Conservation (phyloP, 2,888 invertebrate species). For the Agonopterix heracliana region DNA sequence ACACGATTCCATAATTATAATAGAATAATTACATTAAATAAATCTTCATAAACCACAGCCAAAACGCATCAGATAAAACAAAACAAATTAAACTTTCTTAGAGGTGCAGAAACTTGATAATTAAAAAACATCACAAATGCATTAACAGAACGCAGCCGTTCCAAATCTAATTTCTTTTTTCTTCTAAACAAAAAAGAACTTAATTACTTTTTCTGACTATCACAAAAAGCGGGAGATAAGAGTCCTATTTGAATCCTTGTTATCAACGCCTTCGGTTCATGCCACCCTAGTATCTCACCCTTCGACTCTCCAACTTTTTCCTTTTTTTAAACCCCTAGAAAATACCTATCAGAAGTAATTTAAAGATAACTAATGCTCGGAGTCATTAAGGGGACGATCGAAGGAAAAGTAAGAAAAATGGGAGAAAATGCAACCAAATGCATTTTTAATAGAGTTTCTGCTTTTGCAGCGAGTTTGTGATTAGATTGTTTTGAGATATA, state of each 20-base stretch:
- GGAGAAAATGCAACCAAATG: slow-evolving; percentile 55
- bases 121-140: slow-evolving; percentile 59
- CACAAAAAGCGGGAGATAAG: slow-evolving; percentile 63
- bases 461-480: slow-evolving; percentile 2
- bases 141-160: slow-evolving; percentile 48
- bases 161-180: slow-evolving; percentile 60
- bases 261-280: slow-evolving; percentile 50
- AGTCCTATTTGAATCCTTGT: slow-evolving; percentile 53
- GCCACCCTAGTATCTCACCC: slow-evolving; percentile 52
- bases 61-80: slow-evolving; percentile 23
- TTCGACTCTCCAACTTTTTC: slow-evolving; percentile 45
- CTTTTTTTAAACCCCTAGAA: slow-evolving; percentile 36
- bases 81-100: slow-evolving; percentile 12
- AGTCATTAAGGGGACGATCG: slow-evolving; percentile 59
- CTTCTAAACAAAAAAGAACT: slow-evolving; percentile 52
- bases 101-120: slow-evolving; percentile 21
- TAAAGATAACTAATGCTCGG: slow-evolving; percentile 68
- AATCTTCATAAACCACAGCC: too few relatives aligned
- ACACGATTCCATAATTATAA: too few relatives aligned
- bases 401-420: slow-evolving; percentile 33
- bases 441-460: slow-evolving; percentile 46
- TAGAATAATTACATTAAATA: too few relatives aligned
- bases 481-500: neutral
- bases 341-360: slow-evolving; percentile 62
- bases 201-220: slow-evolving; percentile 69